Percentiles rank a stretch among this genome's conserved stretches.
Conservation (phyloP, 2,797 vertebrate genomes). For the Meriones psammophilus region DNA sequence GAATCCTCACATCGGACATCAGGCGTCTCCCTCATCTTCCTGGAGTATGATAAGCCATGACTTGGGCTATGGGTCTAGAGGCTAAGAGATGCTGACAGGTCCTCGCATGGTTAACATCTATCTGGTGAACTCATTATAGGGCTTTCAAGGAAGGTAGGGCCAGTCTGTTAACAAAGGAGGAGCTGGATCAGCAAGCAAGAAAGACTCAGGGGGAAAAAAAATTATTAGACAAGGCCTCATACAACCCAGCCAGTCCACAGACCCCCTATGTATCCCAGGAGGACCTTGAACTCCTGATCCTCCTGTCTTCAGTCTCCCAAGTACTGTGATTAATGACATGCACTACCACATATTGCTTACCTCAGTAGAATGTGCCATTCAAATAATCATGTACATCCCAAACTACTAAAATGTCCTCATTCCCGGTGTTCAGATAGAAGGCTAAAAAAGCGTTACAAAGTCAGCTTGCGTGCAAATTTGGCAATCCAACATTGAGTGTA, state of each 20-base stretch:
- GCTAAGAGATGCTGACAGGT: slow-evolving; percentile 1
- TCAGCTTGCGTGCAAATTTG: not conserved
- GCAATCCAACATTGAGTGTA: not conserved
- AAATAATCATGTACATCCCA: slow-evolving; percentile 3
- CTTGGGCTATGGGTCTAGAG: not conserved
- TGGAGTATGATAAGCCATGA: not conserved
- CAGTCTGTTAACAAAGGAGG: not conserved
- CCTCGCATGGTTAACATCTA: not conserved
- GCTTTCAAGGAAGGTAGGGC: not conserved
- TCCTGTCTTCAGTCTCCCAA: not conserved
- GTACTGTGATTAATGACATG: not conserved
- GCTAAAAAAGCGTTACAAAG: not conserved
- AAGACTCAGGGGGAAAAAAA: not conserved
- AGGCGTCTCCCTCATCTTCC: not conserved
- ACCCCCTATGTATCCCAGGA: not conserved
- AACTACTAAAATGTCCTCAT: not conserved
- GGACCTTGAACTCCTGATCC: not conserved
- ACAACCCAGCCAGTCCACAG: not conserved
- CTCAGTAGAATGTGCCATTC: not conserved
- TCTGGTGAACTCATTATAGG: slow-evolving; percentile 29
- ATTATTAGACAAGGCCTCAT: not conserved
- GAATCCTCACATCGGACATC: not conserved
- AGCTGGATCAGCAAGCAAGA: not conserved
- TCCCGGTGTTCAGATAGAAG: slow-evolving; percentile 4
- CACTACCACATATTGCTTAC: not conserved